These are phyloP conservation scores for Danionella dracula DNA, from an alignment of 2,797 vertebrate genomes.

Conservation along the genomic window DNA sequence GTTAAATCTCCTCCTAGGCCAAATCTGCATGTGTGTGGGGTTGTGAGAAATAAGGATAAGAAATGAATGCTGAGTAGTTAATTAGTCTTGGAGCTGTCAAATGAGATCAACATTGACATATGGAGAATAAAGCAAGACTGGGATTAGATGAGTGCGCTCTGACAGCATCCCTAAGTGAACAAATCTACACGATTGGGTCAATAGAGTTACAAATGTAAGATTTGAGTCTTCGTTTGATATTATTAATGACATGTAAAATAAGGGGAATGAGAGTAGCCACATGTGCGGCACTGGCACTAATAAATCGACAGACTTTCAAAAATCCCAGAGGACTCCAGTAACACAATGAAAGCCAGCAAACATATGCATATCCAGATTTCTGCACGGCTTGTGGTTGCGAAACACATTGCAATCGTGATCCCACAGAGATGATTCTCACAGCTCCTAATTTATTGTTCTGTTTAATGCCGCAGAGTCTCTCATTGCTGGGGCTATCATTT, in stretches of 20 bases:
- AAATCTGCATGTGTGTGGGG: not conserved
- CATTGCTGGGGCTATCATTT: not conserved
- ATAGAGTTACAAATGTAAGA: not conserved
- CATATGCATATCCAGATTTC: constrained; percentile 1
- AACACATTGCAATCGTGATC: not conserved
- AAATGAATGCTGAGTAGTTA: constrained; percentile 18
- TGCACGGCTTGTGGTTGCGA: not conserved
- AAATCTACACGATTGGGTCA: not conserved
- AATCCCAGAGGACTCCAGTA: not conserved
- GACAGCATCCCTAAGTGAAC: not conserved
- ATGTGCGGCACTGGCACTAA: not conserved
- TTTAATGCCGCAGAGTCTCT: not conserved
- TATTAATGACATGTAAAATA: not conserved
- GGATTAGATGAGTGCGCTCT: constrained; percentile 7
- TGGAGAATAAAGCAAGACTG: not conserved
- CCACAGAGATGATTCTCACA: not conserved
- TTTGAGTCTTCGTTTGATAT: not conserved
- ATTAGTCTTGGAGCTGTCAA: constrained; percentile 5
- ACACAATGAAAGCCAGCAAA: not conserved
- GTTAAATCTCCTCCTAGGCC: constrained; percentile 1
- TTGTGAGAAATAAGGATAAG: not conserved
- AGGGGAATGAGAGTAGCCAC: not conserved
- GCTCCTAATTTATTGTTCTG: constrained; percentile 1
- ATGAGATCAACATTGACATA: constrained; percentile 4
- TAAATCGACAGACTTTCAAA: not conserved